A percentile compares a stretch with the other conserved stretches of the same genome.
These are phyloP conservation scores for Plutella xylostella DNA, from an alignment of 2,888 invertebrate genomes.

Conservation along the genomic window DNA sequence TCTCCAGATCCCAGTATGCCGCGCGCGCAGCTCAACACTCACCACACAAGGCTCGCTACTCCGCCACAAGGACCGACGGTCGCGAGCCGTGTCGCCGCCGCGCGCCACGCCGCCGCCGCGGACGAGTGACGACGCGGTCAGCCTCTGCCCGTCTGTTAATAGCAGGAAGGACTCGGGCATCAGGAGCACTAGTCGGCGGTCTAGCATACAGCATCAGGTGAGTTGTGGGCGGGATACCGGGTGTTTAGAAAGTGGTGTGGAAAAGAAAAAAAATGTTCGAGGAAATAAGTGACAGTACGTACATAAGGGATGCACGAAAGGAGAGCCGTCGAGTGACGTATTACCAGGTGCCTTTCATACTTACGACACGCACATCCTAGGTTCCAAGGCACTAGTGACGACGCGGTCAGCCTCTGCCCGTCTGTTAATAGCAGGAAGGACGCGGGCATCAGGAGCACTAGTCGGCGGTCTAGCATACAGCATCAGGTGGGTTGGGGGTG, in stretches of 20 bases:
- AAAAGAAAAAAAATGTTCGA: no score
- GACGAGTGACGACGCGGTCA: constrained; percentile 72
- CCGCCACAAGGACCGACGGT: constrained; percentile 46
- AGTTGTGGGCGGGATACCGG: no score
- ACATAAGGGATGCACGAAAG: no score
- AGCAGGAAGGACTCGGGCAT: constrained; percentile 92
- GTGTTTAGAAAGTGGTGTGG: no score
- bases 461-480: constrained; percentile 86
- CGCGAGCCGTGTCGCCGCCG: constrained; percentile 54
- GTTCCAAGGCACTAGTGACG: no score
- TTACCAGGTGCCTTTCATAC: no score
- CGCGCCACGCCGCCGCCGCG: constrained; percentile 31
- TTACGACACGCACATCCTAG: no score
- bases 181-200: constrained; percentile 84
- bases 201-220: constrained; percentile 89
- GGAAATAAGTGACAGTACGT: no score
- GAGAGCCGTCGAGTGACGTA: no score
- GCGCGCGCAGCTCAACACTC: constrained; percentile 61
- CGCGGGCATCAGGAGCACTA: constrained; percentile 88
- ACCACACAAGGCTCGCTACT: constrained; percentile 48
- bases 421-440: constrained; percentile 88
- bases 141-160: constrained; percentile 80
- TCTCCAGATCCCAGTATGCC: constrained; percentile 50
- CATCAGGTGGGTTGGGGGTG: no score
- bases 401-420: constrained; percentile 78